phyloP scores from a whole-genome alignment of 2,888 invertebrate genomes.

The Ecdyonurus torrentis region DNA sequence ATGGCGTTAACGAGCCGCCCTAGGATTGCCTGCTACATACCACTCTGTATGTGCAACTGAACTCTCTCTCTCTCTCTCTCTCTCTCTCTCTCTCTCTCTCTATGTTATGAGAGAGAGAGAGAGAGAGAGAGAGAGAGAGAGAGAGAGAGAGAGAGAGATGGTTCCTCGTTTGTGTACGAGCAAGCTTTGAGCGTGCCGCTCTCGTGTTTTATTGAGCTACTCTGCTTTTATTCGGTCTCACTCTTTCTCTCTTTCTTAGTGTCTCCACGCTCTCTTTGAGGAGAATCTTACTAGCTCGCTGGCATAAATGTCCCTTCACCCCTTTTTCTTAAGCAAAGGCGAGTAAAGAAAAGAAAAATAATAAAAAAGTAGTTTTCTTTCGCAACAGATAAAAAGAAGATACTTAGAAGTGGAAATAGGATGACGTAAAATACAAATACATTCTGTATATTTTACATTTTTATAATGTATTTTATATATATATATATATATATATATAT shows the following conservation, averaged over 20 bases:
- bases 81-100: no score
- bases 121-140: conserved; percentile 6
- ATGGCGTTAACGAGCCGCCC: not conserved
- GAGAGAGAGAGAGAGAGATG: not conserved
- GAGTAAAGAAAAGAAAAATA: not conserved
- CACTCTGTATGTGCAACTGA: no score
- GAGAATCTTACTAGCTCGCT: not conserved
- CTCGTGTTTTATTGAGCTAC: not conserved
- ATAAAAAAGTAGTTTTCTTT: not conserved
- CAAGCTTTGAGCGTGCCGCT: not conserved
- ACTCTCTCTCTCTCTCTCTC: no score
- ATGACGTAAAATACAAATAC: not conserved
- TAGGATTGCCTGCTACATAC: not conserved
- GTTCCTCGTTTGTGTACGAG: not conserved
- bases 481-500: not conserved
- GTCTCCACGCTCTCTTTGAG: not conserved
- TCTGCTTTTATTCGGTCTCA: not conserved
- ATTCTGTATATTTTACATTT: no score
- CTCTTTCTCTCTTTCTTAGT: not conserved
- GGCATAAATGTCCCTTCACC: not conserved
- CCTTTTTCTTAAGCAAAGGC: not conserved
- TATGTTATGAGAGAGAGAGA: conserved; percentile 5
- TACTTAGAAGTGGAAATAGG: not conserved
- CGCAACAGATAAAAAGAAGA: not conserved
- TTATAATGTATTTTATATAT: not conserved